Base-by-base conservation (phyloP, 2,888 invertebrate species). In the Lepidocyrtoides sp. region DNA sequence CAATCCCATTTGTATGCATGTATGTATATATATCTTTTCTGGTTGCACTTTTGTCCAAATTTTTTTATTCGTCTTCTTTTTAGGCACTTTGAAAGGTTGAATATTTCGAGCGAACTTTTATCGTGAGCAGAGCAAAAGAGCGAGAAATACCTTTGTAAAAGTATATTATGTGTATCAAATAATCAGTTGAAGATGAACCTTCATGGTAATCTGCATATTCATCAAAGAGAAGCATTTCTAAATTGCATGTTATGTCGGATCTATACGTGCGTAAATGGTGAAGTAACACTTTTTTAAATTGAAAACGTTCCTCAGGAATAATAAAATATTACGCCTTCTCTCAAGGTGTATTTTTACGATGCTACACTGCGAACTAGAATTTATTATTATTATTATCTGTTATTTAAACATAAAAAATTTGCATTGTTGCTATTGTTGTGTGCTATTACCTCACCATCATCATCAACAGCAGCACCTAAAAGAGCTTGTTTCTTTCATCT, bases 381-480 rank as follows among this genome's bases (percentile, higher is more conserved):
- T 4, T 75, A 17, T 36, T 3, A 12, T 29, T 63, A 14, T 26
- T 60, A 63, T 29, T n/a, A n/a, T n/a, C n/a, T 44, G n/a, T 20
- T 75, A 17, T 41, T n/a, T 8, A 79, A 57, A 32, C 36, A 57
- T 2, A 20, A 79, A 51, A 79, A 79, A 57, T 79, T 54, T 57
- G 79, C 79, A 79, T 79, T 79, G 36, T 57, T 77, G 57, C 20
- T 54, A 17, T 36, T 79, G 66, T 29, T 57, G 20, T 63, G n/a
- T 29, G 79, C 32, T 32, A 79, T 79, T 79, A 57, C 79, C 57
- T 79, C 79, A 79, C 57, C 69, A n/a, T 69, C 77, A 77, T 77
- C 26, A 29, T 51, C 14, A 32, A 32, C 8, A 69, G 17, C 69
- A 2, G 36, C 69, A 54, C 36, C 36, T 8, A 8, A 69, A 17